phyloP scores from a whole-genome alignment of 1,140 invertebrate genomes.

The Zaprionus taronus region DNA sequence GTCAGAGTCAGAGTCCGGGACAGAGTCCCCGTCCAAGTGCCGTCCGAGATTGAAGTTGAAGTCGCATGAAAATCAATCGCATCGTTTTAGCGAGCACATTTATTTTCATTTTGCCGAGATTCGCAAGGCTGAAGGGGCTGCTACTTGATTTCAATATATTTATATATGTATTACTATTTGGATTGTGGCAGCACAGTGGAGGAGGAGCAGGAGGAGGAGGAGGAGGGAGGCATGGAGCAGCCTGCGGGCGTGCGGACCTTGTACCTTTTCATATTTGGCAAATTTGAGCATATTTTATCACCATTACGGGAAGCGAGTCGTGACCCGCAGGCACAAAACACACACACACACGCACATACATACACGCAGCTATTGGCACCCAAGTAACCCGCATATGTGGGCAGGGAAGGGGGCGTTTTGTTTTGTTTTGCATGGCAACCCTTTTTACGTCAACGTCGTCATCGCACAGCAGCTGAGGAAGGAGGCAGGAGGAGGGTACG shows the following conservation, averaged over 20 bases:
- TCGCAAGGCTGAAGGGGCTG: slow-evolving; percentile 19
- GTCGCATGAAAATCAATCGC: slow-evolving; percentile 71
- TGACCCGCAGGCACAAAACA: slow-evolving; percentile 73
- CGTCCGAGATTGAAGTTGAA: slow-evolving; percentile 2
- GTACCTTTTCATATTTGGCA: slow-evolving; percentile 82
- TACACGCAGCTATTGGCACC: neutral
- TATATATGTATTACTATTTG: slow-evolving; percentile 49
- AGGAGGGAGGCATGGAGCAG: neutral
- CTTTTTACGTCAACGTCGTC: slow-evolving; percentile 54
- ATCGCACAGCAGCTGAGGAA: slow-evolving; percentile 13
- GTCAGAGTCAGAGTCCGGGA: neutral
- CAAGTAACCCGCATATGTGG: neutral
- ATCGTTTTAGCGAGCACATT: slow-evolving; percentile 77
- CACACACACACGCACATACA: slow-evolving; percentile 38
- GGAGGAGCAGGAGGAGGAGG: neutral
- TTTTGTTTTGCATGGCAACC: slow-evolving; percentile 57
- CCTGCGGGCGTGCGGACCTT: slow-evolving; percentile 42
- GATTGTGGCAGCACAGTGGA: slow-evolving; percentile 24
- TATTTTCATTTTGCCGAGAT: slow-evolving; percentile 81
- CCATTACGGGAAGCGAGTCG: slow-evolving; percentile 63
- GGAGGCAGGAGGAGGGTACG: neutral
- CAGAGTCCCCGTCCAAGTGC: neutral
- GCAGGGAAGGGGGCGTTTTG: slow-evolving; percentile 22
- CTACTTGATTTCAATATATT: slow-evolving; percentile 64
- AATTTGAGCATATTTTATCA: slow-evolving; percentile 84